phyloP scores from a whole-genome alignment of 2,113 vertebrate genomes.

The Arvicanthis niloticus region DNA sequence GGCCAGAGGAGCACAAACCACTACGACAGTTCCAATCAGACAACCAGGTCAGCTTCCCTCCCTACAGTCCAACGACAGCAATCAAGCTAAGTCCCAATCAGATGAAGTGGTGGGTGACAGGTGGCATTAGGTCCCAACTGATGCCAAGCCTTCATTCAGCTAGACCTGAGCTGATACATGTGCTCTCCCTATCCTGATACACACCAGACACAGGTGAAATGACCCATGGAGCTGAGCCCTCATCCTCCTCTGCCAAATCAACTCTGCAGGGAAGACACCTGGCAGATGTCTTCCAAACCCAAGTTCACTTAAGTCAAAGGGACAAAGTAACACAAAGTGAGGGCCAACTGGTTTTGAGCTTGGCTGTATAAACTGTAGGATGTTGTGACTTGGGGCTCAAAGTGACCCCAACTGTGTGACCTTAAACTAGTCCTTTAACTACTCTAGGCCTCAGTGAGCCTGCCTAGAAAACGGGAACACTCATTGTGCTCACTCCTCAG shows the following conservation, averaged over 20 bases:
- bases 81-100: not conserved
- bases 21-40: not conserved
- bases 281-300: not conserved
- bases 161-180: not conserved
- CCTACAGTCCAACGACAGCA: not conserved
- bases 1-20: not conserved
- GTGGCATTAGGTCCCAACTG: not conserved
- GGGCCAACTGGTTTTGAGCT: not conserved
- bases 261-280: no score
- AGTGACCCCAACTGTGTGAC: not conserved
- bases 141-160: not conserved
- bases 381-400: no score
- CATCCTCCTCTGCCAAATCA: not conserved
- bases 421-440: not conserved
- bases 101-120: not conserved
- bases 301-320: not conserved
- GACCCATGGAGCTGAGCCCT: not conserved
- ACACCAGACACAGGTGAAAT: not conserved
- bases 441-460: conserved; percentile 31
- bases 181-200: not conserved
- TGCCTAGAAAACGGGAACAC: conserved; percentile 27
- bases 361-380: not conserved
- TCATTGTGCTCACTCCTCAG: not conserved
- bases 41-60: not conserved
- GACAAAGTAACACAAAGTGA: not conserved